These are phyloP conservation scores for Microcebus lehilahytsara DNA, from an alignment of 2,113 vertebrate genomes.

Conservation along the genomic window DNA sequence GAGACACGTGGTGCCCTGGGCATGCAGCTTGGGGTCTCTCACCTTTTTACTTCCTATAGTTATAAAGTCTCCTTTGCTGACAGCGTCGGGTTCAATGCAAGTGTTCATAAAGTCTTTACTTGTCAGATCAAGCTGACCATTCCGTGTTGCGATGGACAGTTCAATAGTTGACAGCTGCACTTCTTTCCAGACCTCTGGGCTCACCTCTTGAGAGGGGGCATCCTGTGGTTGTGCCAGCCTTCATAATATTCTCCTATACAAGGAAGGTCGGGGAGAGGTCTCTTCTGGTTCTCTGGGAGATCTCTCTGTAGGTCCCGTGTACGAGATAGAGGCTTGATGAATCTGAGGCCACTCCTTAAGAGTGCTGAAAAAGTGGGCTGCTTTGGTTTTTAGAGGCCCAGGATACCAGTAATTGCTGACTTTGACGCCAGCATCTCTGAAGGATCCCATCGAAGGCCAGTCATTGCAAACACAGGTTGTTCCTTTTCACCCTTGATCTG, in stretches of 20 bases:
- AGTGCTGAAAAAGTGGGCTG: too few species aligned
- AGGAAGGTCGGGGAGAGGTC: conserved; percentile 83
- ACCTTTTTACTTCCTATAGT: conserved; percentile 84
- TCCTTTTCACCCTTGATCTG: too few species aligned
- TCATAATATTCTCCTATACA: conserved; percentile 88
- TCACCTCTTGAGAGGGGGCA: conserved; percentile 73
- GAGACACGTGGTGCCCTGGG: conserved; percentile 84
- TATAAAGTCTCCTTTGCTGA: too few species aligned
- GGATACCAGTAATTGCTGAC: too few species aligned
- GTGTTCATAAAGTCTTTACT: neutral
- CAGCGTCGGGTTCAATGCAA: too few species aligned
- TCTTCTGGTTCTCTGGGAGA: conserved; percentile 86
- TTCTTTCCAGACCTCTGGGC: conserved; percentile 87
- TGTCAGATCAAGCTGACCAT: conserved; percentile 88
- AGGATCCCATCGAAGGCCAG: too few species aligned
- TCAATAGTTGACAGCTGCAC: conserved; percentile 90
- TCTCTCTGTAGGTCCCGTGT: conserved; percentile 87
- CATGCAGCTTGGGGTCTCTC: conserved; percentile 82
- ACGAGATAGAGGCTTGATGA: conserved; percentile 87
- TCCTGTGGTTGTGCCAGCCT: conserved; percentile 86
- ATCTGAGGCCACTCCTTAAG: conserved; percentile 94
- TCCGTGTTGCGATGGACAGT: conserved; percentile 92
- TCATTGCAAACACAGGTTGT: too few species aligned
- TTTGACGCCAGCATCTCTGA: too few species aligned
- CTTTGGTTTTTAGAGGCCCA: too few species aligned